Base-by-base conservation (phyloP, 2,113 vertebrate genomes). In the Etia nguti region DNA sequence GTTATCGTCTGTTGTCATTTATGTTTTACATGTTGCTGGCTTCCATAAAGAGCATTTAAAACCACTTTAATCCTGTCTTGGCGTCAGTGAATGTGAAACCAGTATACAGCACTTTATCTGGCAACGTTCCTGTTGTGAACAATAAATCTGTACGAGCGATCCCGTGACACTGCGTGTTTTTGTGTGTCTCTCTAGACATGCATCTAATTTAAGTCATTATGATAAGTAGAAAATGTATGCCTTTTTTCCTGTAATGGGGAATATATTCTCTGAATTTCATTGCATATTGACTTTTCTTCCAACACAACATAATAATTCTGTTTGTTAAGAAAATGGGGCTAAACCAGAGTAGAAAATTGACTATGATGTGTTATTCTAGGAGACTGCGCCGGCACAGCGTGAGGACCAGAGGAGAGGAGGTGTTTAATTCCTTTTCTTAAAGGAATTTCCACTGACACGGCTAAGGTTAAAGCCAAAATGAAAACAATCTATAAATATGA, bases 51-150 rank as follows among this genome's bases (percentile, higher is more conserved):
- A 70, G 80, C 34, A 90, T 84, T 90, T 81, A 83, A 22, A 79
- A 56, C 20, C 79, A 54, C 60, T 94, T 79, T 86, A 88, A 90
- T 82, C 87, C 79, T 88, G 70, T 88, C 87, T 85, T 87, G 92
- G 82, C 38, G 3, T 92, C 57, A 77, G 86, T 68, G 85, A 93
- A 90, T 95, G 92, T 94, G 80, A 89, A 83, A 89, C 68, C 81
- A 79, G 57, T 88, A 86, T 86, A 57, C 83, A 86, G 91, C 94
- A 93, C 92, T 94, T 94, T 95, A 93, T 90, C 81, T 89, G 90
- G 86, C 81, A 90, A 79, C 6, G 48, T 86, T 90, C 65, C 80
- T 89, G 84, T 89, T 86, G 60, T 82, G 84, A 94, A 95, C 88
- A 96, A 93, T 95, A 93, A 95, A 95, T 85, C 18, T 22, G 5